Evolutionary conservation across 2,113 vertebrate species (phyloP).

Genomic region (Pelvicachromis taeniatus): DNA sequence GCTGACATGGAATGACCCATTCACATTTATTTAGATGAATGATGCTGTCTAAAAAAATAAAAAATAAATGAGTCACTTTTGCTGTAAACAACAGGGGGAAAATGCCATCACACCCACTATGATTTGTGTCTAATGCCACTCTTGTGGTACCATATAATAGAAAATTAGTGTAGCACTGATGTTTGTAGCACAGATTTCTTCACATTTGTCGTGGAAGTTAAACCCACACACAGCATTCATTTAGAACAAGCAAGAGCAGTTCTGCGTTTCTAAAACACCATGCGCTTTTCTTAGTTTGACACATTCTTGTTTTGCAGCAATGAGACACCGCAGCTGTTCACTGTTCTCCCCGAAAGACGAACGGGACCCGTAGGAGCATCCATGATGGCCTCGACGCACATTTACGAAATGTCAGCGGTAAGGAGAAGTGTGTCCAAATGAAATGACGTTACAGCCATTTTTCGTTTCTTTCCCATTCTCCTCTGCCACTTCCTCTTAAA

Average conservation of each 20-base stretch:
- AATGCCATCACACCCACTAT: background rate
- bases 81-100: background rate
- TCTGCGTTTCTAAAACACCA: background rate
- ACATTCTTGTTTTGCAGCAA: conserved; percentile 64
- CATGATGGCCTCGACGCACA: conserved; percentile 94
- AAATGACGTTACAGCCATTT: background rate
- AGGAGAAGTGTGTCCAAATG: background rate
- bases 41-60: background rate
- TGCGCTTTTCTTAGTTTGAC: background rate
- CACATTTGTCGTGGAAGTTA: too few relatives aligned
- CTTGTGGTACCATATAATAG: background rate
- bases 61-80: background rate
- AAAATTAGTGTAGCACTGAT: background rate
- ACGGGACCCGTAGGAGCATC: conserved; percentile 82
- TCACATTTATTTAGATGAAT: background rate
- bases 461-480: background rate
- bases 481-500: background rate
- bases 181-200: too few relatives aligned
- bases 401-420: conserved; percentile 84
- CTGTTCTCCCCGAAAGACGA: conserved; percentile 86
- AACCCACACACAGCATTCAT: background rate
- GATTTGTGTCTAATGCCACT: background rate
- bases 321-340: conserved; percentile 89
- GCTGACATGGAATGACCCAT: background rate
- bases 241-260: background rate